These are phyloP conservation scores for Fukomys damarensis DNA, from an alignment of 2,113 vertebrate genomes.

Conservation along the genomic window DNA sequence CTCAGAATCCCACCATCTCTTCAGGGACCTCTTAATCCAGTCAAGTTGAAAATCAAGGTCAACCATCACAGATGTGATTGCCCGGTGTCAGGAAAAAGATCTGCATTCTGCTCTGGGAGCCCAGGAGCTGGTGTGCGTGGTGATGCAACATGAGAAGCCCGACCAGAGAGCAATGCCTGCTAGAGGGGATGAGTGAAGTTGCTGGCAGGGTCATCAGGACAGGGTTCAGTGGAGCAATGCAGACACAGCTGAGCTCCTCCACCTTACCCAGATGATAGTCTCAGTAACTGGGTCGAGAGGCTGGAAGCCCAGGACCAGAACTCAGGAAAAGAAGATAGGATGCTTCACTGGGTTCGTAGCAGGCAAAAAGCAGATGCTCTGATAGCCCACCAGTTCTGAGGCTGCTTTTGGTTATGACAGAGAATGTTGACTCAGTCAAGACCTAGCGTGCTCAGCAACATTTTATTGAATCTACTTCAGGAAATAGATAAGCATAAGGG, in stretches of 20 bases:
- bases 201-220: neutral
- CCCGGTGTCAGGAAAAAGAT: neutral
- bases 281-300: neutral
- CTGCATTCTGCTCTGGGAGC: neutral
- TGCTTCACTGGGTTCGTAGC: neutral
- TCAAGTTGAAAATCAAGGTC: neutral
- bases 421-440: conserved; percentile 5
- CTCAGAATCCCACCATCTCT: neutral
- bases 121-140: neutral
- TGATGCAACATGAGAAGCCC: neutral
- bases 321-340: neutral
- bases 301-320: neutral
- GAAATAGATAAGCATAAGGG: neutral
- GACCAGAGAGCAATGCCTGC: neutral
- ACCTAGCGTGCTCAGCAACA: neutral
- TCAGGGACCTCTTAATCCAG: neutral
- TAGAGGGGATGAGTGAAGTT: neutral
- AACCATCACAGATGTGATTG: neutral
- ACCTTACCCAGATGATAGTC: neutral
- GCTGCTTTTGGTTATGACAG: neutral
- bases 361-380: neutral
- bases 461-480: conserved; percentile 71
- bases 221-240: neutral
- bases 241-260: neutral
- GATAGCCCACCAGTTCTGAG: neutral